A percentile compares a stretch with the other conserved stretches of the same genome.
phyloP scores from a whole-genome alignment of 2,113 vertebrate species.

The Hyperoodon ampullatus region DNA sequence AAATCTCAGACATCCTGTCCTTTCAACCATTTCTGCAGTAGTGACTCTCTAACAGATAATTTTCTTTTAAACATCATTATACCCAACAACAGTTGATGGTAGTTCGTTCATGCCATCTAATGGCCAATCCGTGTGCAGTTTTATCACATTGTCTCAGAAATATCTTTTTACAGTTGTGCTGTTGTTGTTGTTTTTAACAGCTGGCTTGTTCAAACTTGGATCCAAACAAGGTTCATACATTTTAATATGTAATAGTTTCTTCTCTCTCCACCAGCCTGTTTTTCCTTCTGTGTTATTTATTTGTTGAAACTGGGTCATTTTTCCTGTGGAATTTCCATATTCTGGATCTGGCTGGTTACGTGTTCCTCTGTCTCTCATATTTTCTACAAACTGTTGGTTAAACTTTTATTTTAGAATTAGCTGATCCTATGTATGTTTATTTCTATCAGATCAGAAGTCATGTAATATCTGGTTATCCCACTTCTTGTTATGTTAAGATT shows the following conservation, averaged over 20 bases:
- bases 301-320: constrained; percentile 2
- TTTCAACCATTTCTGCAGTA: background rate
- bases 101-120: background rate
- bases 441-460: background rate
- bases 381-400: constrained; percentile 23
- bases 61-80: background rate
- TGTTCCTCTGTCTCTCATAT: background rate
- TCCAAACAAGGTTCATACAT: background rate
- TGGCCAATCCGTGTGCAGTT: background rate
- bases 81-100: background rate
- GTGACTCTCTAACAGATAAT: background rate
- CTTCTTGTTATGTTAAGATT: background rate
- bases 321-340: constrained; percentile 1
- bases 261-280: background rate
- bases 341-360: background rate
- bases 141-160: background rate
- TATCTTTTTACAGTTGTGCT: background rate
- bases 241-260: constrained; percentile 22
- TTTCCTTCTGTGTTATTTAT: background rate
- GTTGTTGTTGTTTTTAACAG: background rate
- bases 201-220: background rate
- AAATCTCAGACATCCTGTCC: background rate
- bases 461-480: background rate
- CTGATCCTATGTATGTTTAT: background rate
- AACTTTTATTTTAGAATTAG: constrained; percentile 19